phyloP scores from a whole-genome alignment of 2,113 vertebrate genomes.

The Porphyrio hochstetteri region DNA sequence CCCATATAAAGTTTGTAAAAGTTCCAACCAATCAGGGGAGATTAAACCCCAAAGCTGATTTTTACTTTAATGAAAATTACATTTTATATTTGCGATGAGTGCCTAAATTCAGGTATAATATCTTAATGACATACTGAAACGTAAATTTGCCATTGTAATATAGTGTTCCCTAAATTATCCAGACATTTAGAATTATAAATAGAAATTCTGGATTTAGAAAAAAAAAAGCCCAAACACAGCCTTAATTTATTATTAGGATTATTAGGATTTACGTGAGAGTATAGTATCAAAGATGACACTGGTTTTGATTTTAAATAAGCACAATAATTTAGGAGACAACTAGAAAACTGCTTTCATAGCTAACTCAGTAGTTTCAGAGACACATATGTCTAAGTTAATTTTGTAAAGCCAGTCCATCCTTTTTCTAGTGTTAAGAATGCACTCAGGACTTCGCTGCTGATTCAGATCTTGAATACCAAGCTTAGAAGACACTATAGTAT shows the following conservation, averaged over 20 bases:
- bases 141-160: neutral
- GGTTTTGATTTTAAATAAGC: neutral
- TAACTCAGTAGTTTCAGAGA: neutral
- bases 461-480: neutral
- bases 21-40: slow-evolving; percentile 12
- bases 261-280: neutral
- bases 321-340: neutral
- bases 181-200: neutral
- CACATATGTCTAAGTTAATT: neutral
- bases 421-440: neutral
- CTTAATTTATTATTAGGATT: neutral
- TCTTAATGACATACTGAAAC: neutral
- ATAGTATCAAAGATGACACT: neutral
- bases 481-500: neutral
- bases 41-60: neutral
- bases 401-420: neutral
- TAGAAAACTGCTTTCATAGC: neutral
- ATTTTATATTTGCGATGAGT: neutral
- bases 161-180: neutral
- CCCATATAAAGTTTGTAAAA: slow-evolving; percentile 6
- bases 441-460: neutral
- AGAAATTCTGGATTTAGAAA: neutral
- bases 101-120: neutral
- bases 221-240: neutral
- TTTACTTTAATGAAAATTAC: neutral